Evolutionary conservation across 2,113 vertebrate species (phyloP), one percentile per base, ranked within the genome.

Genomic region (Podocnemis expansa): DNA sequence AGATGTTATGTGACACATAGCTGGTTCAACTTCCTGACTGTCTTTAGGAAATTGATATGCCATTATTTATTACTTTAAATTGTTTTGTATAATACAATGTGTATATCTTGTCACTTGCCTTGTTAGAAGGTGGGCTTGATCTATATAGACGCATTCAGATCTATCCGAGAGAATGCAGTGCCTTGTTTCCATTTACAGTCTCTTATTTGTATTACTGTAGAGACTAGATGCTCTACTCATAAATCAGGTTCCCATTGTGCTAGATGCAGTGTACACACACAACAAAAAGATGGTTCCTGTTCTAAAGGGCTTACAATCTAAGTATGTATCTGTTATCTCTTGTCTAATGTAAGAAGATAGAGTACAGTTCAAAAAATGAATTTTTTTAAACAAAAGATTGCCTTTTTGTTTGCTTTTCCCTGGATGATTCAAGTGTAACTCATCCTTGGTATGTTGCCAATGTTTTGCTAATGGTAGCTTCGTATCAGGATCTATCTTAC

Each of bases 1-100:
- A 78, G 34, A 67, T 52, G 51, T 52, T 16, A 52, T 52, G 17
- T 52, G 51, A 52, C 51, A 52, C 51, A 52, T 67, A 67, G 14
- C 60, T 89, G 90, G 88, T 89, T 92, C 75, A 88, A 92, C 89
- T 92, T 95, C 92, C 82, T 88, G 86, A 93, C 85, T 94, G 91
- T 94, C 78, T 91, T 93, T 80, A 78, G 58, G 58, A 80, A 91
- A 89, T 78, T 25, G 27, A 14, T 80, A n/a, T 75, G 24, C 63
- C n/a, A 70, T 70, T 70, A 70, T 38, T n/a, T 70, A 70, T 1
- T 88, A 56, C 93, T 93, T 94, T 58, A 45, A 34, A 95, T 95
- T 96, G 67, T 93, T 94, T 95, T 81, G 87, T 92, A 84, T 93
- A 80, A 47, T 0, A 5, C 83, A 58, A 94, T 94, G 82, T 86